phyloP scores from a whole-genome alignment of 2,113 vertebrate genomes.

The Hemiprocne comata region DNA sequence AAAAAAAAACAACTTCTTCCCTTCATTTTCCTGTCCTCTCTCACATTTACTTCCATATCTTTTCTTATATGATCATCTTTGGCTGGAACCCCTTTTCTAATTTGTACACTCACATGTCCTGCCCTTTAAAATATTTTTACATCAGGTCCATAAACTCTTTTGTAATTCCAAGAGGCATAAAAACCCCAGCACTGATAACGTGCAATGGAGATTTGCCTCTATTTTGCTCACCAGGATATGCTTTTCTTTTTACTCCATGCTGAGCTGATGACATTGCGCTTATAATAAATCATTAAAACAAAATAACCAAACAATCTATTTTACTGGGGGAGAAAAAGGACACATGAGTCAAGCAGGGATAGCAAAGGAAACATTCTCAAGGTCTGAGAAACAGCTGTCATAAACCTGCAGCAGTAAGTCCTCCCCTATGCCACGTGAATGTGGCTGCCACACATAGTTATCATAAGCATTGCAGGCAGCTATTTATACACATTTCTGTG shows the following conservation, averaged over 20 bases:
- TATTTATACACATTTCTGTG: background rate
- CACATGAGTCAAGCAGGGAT: background rate
- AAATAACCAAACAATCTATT: background rate
- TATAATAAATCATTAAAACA: background rate
- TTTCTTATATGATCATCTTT: background rate
- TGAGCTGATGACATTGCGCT: background rate
- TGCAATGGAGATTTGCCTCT: background rate
- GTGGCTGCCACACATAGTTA: background rate
- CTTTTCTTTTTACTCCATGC: background rate
- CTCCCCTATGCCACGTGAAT: background rate
- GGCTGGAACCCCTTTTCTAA: background rate
- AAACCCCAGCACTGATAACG: background rate
- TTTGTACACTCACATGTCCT: background rate
- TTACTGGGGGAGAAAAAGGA: accelerated
- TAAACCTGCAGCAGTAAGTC: background rate
- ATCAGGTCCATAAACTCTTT: background rate
- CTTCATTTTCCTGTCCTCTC: background rate
- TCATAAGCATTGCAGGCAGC: background rate
- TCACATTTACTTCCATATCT: background rate
- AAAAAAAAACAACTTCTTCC: background rate
- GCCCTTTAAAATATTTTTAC: background rate
- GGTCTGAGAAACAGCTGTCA: background rate
- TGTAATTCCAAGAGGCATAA: background rate
- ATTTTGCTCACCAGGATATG: background rate
- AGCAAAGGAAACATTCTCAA: background rate